Percentiles rank a stretch among this genome's conserved stretches.
These are phyloP conservation scores for Desmodus rotundus DNA, from an alignment of 2,113 vertebrate species.

Conservation along the genomic window DNA sequence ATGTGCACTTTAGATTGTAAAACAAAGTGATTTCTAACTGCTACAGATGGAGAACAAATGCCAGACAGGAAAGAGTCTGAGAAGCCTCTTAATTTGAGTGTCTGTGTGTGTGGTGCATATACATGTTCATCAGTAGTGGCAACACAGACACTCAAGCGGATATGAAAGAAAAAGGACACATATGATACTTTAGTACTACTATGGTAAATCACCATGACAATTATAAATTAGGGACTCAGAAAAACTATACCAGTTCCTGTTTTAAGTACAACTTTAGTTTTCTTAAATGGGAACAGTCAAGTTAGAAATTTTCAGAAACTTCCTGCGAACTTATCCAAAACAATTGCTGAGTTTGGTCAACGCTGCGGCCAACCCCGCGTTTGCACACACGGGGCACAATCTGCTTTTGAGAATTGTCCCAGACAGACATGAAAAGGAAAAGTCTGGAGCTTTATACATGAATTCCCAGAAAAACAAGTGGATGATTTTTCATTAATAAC, in stretches of 20 bases:
- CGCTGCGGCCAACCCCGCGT: not conserved
- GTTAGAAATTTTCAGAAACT: not conserved
- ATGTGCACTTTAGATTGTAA: not conserved
- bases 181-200: not conserved
- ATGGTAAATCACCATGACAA: not conserved
- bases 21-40: constrained; percentile 2
- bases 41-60: not conserved
- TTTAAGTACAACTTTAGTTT: constrained; percentile 1
- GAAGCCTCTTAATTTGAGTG: not conserved
- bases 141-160: not conserved
- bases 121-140: not conserved
- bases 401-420: constrained; percentile 26
- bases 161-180: not conserved
- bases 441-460: not conserved
- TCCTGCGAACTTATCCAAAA: not conserved
- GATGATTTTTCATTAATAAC: not conserved
- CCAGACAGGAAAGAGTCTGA: not conserved
- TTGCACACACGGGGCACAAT: constrained; percentile 20
- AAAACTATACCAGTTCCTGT: not conserved
- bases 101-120: not conserved
- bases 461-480: not conserved
- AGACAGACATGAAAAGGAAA: not conserved
- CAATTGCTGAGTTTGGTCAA: not conserved
- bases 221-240: not conserved
- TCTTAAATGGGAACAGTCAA: constrained; percentile 35